Evolutionary conservation across 2,888 invertebrate genomes (phyloP).

Genomic region (Pseudeuparius sepicola): DNA sequence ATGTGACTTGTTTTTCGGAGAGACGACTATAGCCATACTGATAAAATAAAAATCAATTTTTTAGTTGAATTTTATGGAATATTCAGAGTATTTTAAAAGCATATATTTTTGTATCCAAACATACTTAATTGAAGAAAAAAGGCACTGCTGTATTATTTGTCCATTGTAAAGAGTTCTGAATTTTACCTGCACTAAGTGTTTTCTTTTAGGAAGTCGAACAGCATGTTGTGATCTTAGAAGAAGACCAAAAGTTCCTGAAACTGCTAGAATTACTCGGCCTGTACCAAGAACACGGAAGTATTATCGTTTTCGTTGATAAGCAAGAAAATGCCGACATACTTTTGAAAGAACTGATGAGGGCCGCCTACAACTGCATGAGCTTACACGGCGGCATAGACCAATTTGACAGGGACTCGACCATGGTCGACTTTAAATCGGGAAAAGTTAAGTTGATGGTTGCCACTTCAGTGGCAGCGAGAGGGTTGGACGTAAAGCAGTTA

Average conservation of each 20-base stretch:
- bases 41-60: too few species aligned
- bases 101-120: too few species aligned
- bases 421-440: conserved; percentile 86
- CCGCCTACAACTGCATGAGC: conserved; percentile 93
- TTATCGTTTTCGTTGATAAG: conserved; percentile 96
- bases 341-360: conserved; percentile 89
- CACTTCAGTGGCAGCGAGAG: conserved; percentile 96
- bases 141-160: too few species aligned
- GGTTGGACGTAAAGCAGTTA: conserved; percentile 96
- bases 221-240: conserved; percentile 85
- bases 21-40: too few species aligned
- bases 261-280: conserved; percentile 92
- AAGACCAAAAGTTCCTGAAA: conserved; percentile 96
- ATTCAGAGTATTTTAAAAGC: too few species aligned
- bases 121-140: too few species aligned
- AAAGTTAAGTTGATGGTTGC: conserved; percentile 89
- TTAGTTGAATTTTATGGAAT: too few species aligned
- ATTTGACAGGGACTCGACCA: conserved; percentile 93
- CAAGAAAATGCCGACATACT: conserved; percentile 95
- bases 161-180: conserved; percentile 56
- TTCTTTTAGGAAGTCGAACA: conserved; percentile 61
- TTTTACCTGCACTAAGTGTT: background rate
- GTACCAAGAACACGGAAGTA: conserved; percentile 86
- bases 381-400: conserved; percentile 99
- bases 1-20: too few species aligned